These are phyloP conservation scores for Neuroterus valhalla DNA, from an alignment of 1,140 invertebrate genomes.

Conservation along the genomic window DNA sequence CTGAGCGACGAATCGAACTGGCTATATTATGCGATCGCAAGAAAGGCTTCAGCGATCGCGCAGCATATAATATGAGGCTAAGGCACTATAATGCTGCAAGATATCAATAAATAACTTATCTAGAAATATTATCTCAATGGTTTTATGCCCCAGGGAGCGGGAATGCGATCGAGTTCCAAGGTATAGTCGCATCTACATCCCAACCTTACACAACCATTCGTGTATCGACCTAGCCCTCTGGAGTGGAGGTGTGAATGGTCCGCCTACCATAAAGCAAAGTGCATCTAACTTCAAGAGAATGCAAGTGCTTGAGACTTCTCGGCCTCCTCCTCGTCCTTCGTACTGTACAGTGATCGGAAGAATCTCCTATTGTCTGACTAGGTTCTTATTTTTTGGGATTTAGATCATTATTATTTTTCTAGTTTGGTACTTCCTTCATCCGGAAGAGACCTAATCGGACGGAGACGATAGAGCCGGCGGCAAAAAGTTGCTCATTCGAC, in stretches of 20 bases:
- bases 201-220: conserved; percentile 34
- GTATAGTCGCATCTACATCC: conserved; percentile 48
- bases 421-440: too few relatives aligned
- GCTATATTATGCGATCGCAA: background rate
- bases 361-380: background rate
- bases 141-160: conserved; percentile 57
- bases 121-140: conserved; percentile 68
- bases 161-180: conserved; percentile 66
- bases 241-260: conserved; percentile 64
- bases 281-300: conserved; percentile 49
- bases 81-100: conserved; percentile 40
- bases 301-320: conserved; percentile 19
- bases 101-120: conserved; percentile 70
- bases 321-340: conserved; percentile 26
- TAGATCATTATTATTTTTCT: background rate
- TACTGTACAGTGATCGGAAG: conserved; percentile 12
- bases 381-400: background rate
- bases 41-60: conserved; percentile 13
- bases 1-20: background rate
- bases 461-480: background rate
- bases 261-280: conserved; percentile 62
- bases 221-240: conserved; percentile 28
- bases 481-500: background rate
- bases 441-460: too few relatives aligned
- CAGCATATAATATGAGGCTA: conserved; percentile 5